Conservation (phyloP, 2,797 vertebrate species). For the Coilia nasus region DNA sequence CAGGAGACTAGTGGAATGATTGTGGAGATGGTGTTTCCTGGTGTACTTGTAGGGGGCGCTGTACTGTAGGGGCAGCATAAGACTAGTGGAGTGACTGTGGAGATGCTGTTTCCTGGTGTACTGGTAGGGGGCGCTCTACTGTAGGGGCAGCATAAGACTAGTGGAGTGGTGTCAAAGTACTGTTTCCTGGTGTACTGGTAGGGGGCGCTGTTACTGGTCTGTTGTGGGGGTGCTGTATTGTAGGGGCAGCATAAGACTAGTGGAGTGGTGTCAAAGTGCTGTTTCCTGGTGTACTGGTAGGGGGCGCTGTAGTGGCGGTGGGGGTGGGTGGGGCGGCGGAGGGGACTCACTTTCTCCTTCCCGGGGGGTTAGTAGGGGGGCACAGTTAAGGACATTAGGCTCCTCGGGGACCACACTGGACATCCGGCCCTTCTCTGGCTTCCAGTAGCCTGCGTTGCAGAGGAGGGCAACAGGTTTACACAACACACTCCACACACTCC, state of each 20-base stretch:
- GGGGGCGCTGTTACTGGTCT: background rate
- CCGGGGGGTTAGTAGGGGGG: constrained; percentile 96
- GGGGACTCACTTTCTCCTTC: constrained; percentile 97
- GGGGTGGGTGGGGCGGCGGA: constrained; percentile 55
- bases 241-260: background rate
- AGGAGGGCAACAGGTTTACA: constrained; percentile 54
- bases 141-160: background rate
- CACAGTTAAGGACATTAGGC: constrained; percentile 90
- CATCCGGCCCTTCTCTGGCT: constrained; percentile 93
- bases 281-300: background rate
- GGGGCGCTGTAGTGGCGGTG: background rate
- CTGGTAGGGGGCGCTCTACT: too few relatives aligned
- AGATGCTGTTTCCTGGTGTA: too few relatives aligned
- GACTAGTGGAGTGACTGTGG: too few relatives aligned
- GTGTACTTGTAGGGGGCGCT: too few relatives aligned
- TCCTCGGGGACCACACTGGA: constrained; percentile 88
- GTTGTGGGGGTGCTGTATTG: too few relatives aligned
- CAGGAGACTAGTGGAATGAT: too few relatives aligned
- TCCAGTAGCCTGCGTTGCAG: constrained; percentile 98
- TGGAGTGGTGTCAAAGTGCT: background rate
- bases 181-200: background rate
- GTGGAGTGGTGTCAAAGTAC: background rate
- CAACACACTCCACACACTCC: too few relatives aligned
- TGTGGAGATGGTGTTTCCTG: too few relatives aligned
- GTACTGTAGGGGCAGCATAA: too few relatives aligned